phyloP scores from a whole-genome alignment of 2,797 vertebrate species.

The Argya squamiceps region DNA sequence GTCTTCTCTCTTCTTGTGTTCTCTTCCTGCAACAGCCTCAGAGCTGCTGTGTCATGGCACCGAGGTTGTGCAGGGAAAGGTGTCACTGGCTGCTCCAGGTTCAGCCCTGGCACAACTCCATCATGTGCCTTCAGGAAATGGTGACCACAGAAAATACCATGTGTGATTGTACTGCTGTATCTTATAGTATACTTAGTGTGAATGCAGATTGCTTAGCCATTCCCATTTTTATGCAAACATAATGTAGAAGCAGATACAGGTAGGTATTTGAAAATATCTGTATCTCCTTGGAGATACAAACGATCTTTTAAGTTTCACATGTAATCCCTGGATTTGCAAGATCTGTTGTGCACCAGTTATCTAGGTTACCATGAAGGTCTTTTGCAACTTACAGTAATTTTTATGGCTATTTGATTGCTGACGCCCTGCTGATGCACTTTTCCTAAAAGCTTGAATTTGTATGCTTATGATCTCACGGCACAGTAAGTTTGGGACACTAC shows the following conservation, averaged over 20 bases:
- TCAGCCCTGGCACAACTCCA: fast-evolving
- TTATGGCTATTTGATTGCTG: neutral
- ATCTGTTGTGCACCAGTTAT: neutral
- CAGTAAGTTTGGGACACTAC: neutral
- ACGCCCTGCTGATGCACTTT: neutral
- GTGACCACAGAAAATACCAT: neutral
- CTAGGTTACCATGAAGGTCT: neutral
- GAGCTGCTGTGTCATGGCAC: neutral
- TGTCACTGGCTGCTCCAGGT: neutral
- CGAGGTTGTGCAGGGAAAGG: neutral
- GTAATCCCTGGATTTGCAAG: neutral
- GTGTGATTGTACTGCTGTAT: neutral
- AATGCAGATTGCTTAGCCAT: neutral
- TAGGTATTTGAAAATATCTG: neutral
- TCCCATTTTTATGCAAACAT: neutral
- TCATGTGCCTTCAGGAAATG: fast-evolving
- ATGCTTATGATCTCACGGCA: fast-evolving
- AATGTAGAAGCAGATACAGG: neutral
- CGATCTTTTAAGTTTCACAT: neutral
- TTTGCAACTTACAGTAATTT: neutral
- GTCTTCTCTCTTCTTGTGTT: neutral
- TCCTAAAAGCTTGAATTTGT: neutral
- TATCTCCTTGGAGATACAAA: neutral
- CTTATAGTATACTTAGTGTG: neutral
- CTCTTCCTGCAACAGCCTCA: neutral